Percentiles rank a stretch among this genome's conserved stretches.
These are phyloP conservation scores for Notocelia uddmanniana DNA, from an alignment of 2,888 invertebrate species.

Conservation along the genomic window DNA sequence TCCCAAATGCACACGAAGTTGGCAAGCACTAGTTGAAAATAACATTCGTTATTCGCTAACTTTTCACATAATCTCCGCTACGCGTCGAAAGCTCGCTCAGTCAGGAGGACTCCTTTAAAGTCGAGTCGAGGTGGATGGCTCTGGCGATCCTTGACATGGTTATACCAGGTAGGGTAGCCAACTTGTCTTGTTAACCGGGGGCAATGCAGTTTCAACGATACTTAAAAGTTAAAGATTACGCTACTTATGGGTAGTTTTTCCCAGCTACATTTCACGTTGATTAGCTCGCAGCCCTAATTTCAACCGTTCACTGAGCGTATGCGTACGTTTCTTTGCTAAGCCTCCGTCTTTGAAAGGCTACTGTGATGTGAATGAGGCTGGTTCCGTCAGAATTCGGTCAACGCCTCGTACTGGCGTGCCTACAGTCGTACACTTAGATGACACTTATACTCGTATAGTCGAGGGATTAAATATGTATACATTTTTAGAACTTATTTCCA, in stretches of 20 bases:
- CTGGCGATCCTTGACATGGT: conserved; percentile 71
- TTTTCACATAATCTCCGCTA: conserved; percentile 34
- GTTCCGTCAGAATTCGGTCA: conserved; percentile 43
- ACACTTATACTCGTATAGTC: background rate
- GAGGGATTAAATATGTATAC: too few species aligned
- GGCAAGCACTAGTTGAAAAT: conserved; percentile 15
- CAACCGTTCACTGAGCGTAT: conserved; percentile 15
- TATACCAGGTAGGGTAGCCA: conserved; percentile 48
- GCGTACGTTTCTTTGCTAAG: conserved; percentile 40
- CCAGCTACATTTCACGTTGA: background rate
- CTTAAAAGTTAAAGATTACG: conserved; percentile 14
- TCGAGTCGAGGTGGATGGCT: conserved; percentile 55
- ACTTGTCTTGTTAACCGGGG: conserved; percentile 25
- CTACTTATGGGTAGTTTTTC: conserved; percentile 1
- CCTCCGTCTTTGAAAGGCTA: conserved; percentile 30
- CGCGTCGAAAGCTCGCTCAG: conserved; percentile 40
- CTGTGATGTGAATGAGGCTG: conserved; percentile 36
- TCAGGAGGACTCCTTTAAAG: conserved; percentile 43
- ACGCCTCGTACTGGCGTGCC: conserved; percentile 9
- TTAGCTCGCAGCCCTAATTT: conserved; percentile 36
- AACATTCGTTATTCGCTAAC: conserved; percentile 25
- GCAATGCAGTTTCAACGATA: conserved; percentile 7
- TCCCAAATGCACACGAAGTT: conserved; percentile 8
- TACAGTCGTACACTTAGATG: background rate
- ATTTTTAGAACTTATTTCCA: too few species aligned